Evolutionary conservation across 1,140 invertebrate species (phyloP).

Genomic region (Drosophila kikkawai): DNA sequence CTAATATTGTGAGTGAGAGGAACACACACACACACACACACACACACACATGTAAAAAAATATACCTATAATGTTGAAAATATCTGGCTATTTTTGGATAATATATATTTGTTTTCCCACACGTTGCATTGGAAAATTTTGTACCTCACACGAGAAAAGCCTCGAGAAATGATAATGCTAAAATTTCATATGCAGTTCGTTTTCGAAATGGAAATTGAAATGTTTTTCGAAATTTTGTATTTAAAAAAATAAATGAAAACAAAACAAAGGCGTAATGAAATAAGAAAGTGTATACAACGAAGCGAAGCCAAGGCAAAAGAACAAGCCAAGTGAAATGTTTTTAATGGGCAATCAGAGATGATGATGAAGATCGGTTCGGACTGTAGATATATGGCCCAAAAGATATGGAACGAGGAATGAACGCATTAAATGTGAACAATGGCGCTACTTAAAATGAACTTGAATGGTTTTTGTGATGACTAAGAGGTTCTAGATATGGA

Average conservation of each 20-base stretch:
- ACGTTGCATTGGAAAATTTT: slow-evolving; percentile 70
- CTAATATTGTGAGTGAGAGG: slow-evolving; percentile 75
- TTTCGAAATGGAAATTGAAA: slow-evolving; percentile 21
- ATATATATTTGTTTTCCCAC: slow-evolving; percentile 65
- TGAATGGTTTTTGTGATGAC: slow-evolving; percentile 9
- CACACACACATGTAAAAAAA: slow-evolving; percentile 54
- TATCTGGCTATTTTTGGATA: slow-evolving; percentile 80
- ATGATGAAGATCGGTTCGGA: slow-evolving; percentile 45
- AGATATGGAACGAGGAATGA: slow-evolving; percentile 37
- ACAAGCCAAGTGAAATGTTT: slow-evolving; percentile 67
- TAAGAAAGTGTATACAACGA: slow-evolving; percentile 15
- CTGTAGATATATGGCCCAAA: slow-evolving; percentile 11
- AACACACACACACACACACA: slow-evolving; percentile 1
- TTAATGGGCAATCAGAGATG: slow-evolving; percentile 43
- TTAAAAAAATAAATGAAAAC: slow-evolving; percentile 18
- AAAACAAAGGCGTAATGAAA: slow-evolving; percentile 37
- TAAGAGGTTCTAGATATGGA: neutral
- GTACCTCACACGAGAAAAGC: slow-evolving; percentile 31
- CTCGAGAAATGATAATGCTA: slow-evolving; percentile 40
- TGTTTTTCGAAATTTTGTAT: slow-evolving; percentile 38
- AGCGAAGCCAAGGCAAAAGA: slow-evolving; percentile 45
- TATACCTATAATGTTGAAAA: slow-evolving; percentile 73
- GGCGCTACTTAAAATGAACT: slow-evolving; percentile 24
- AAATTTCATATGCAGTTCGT: slow-evolving; percentile 40
- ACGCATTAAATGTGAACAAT: slow-evolving; percentile 40